Evolutionary conservation across 2,797 vertebrate genomes (phyloP).

Genomic region (Sparidentex hasta): DNA sequence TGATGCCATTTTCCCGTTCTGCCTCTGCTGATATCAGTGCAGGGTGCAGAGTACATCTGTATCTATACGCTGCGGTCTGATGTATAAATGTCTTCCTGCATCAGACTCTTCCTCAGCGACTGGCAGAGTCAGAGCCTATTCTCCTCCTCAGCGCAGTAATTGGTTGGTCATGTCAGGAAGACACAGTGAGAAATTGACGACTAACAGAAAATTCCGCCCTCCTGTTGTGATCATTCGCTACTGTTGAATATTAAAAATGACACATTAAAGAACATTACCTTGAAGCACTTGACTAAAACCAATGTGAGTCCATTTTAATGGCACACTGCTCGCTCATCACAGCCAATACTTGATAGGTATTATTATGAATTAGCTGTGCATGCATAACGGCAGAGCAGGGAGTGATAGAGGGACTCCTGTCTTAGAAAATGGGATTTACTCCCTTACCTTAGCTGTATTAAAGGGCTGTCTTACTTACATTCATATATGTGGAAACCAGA

Average conservation of each 20-base stretch:
- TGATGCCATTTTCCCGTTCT: conserved; percentile 11
- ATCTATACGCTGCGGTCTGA: conserved; percentile 39
- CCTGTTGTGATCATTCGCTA: conserved; percentile 75
- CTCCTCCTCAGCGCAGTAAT: conserved; percentile 71
- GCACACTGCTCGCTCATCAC: conserved; percentile 66
- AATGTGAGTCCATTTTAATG: conserved; percentile 77
- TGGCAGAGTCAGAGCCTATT: conserved; percentile 48
- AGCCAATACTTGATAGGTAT: conserved; percentile 74
- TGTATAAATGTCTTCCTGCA: conserved; percentile 44
- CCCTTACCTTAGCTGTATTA: conserved; percentile 41
- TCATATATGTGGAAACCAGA: conserved; percentile 40
- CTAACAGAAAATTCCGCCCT: conserved; percentile 72
- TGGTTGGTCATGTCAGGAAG: conserved; percentile 73
- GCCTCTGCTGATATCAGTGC: conserved; percentile 14
- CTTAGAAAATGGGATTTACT: conserved; percentile 45
- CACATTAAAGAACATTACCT: conserved; percentile 80
- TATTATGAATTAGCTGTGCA: conserved; percentile 76
- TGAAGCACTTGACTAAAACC: conserved; percentile 75
- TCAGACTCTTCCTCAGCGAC: conserved; percentile 36
- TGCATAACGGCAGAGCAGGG: conserved; percentile 53
- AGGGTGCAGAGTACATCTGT: conserved; percentile 33
- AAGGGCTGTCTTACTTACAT: conserved; percentile 33
- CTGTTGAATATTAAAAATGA: conserved; percentile 76
- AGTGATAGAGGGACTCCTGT: conserved; percentile 56
- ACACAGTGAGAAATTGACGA: conserved; percentile 75